phyloP scores from a whole-genome alignment of 2,797 vertebrate genomes.

The Microctenopoma steveboyesi region DNA sequence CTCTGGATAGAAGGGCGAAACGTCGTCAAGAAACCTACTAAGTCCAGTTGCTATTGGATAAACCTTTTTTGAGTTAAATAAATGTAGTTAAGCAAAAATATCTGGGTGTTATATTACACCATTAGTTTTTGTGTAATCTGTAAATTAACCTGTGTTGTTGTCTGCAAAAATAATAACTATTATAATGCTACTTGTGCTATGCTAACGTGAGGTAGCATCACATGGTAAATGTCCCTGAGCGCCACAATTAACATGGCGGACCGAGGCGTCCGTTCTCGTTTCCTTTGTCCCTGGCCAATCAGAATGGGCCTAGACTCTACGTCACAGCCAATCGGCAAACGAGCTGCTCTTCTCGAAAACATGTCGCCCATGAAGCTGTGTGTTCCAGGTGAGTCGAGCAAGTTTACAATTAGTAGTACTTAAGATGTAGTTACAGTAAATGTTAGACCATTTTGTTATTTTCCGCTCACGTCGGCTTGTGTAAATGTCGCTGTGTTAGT shows the following conservation, averaged over 20 bases:
- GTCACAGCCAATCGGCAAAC: slow-evolving; percentile 67
- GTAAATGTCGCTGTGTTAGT: background rate
- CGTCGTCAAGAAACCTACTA: no score
- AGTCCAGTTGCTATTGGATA: no score
- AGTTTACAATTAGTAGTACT: background rate
- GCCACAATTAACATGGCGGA: slow-evolving; percentile 75
- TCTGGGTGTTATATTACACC: no score
- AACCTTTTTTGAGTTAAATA: no score
- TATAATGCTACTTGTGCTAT: no score
- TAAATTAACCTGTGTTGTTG: no score
- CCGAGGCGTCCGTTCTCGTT: accelerated
- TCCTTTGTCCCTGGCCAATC: slow-evolving; percentile 69
- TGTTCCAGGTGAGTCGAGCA: slow-evolving; percentile 82
- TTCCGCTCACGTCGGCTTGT: accelerated
- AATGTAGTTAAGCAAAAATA: no score
- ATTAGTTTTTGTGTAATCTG: no score
- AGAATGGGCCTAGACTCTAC: background rate
- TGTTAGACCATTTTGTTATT: accelerated
- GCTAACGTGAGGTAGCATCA: background rate
- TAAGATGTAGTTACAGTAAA: accelerated
- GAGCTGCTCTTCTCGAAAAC: slow-evolving; percentile 74
- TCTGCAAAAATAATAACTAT: no score
- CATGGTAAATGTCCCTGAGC: background rate
- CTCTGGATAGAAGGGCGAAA: no score
- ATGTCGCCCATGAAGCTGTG: slow-evolving; percentile 89